Evolutionary conservation across 2,113 vertebrate genomes (phyloP).

Genomic region (Perccottus glenii): DNA sequence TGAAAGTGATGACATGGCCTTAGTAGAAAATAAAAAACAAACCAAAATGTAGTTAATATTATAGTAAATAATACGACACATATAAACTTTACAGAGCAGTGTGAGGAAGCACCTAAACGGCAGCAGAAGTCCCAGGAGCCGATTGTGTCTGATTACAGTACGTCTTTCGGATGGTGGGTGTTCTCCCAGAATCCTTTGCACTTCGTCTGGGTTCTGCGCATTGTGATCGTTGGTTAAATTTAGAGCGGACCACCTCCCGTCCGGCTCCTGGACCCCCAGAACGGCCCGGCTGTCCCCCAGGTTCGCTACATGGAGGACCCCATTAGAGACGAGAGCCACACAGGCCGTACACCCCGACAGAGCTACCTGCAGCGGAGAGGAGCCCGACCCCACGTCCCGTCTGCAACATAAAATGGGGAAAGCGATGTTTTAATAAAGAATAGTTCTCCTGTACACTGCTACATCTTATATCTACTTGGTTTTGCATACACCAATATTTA

Average conservation of each 20-base stretch:
- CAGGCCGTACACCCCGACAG: constrained; percentile 74
- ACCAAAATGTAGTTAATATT: no score
- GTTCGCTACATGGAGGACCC: constrained; percentile 67
- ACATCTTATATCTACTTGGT: no score
- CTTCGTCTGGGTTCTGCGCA: constrained; percentile 67
- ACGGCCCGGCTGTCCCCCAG: constrained; percentile 71
- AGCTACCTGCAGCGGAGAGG: constrained; percentile 64
- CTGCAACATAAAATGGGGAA: neutral
- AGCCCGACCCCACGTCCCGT: constrained; percentile 9
- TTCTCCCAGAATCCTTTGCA: constrained; percentile 65
- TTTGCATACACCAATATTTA: no score
- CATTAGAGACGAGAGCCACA: constrained; percentile 49
- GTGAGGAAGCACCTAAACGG: constrained; percentile 50
- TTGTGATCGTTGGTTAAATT: constrained; percentile 72
- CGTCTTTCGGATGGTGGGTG: constrained; percentile 56
- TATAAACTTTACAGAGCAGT: no score
- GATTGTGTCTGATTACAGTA: constrained; percentile 62
- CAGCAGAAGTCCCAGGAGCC: constrained; percentile 73
- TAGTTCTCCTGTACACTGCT: no score
- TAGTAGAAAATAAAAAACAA: no score
- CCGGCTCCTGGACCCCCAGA: constrained; percentile 58
- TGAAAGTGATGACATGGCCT: no score
- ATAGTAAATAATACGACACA: no score
- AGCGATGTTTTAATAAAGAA: no score
- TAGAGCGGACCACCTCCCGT: constrained; percentile 57